Evolutionary conservation across 2,888 invertebrate species (phyloP).

Genomic region (Drosophila acutilabella): DNA sequence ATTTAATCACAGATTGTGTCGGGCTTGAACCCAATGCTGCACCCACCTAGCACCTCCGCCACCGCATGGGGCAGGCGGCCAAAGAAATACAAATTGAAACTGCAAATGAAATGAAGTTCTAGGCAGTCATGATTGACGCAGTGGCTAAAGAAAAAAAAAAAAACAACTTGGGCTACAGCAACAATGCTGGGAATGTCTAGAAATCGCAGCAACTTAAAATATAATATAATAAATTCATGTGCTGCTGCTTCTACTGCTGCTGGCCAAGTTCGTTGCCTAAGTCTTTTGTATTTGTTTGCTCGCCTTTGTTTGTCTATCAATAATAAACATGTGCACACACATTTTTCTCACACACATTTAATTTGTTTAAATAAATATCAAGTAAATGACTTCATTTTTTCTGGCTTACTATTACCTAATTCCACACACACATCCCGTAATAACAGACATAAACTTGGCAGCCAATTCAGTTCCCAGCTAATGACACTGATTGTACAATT

Average conservation of each 20-base stretch:
- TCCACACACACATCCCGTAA: conserved; percentile 10
- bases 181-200: conserved; percentile 76
- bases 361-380: conserved; percentile 72
- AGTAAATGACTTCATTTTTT: conserved; percentile 72
- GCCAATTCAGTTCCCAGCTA: conserved; percentile 52
- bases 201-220: conserved; percentile 70
- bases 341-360: conserved; percentile 65
- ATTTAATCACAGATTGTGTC: conserved; percentile 36
- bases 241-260: conserved; percentile 21
- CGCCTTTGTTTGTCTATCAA: conserved; percentile 57
- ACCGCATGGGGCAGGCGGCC: conserved; percentile 49
- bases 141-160: conserved; percentile 3
- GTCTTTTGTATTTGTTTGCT: conserved; percentile 66
- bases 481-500: conserved; percentile 63
- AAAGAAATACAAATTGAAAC: conserved; percentile 43
- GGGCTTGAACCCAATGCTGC: conserved; percentile 46
- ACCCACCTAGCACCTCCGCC: conserved; percentile 35
- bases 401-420: conserved; percentile 42
- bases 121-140: conserved; percentile 54
- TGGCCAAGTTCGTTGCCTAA: conserved; percentile 69
- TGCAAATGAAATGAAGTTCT: conserved; percentile 60
- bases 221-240: conserved; percentile 60
- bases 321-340: conserved; percentile 57
- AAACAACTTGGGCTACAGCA: conserved; percentile 12
- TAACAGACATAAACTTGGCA: conserved; percentile 16